Evolutionary conservation across 2,888 invertebrate species (phyloP).

Genomic region (Prosapia bicincta): DNA sequence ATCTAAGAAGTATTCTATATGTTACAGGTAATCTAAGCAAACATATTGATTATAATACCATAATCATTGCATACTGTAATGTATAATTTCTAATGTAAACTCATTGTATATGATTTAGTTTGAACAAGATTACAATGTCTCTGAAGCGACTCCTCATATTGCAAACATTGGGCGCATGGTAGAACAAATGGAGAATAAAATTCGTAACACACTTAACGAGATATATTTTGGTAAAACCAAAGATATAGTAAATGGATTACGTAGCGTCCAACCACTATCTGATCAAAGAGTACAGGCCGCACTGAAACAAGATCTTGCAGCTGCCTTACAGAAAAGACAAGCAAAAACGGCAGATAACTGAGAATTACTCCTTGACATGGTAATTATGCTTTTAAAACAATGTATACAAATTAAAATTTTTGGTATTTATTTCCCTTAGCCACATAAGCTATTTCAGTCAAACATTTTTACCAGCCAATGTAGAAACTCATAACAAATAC

Average conservation of each 20-base stretch:
- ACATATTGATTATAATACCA: too few species aligned
- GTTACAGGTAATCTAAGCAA: too few species aligned
- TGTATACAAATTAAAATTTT: too few species aligned
- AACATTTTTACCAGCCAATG: too few species aligned
- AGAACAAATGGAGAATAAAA: constrained; percentile 99
- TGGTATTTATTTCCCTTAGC: too few species aligned
- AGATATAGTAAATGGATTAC: constrained; percentile 93
- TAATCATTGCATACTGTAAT: too few species aligned
- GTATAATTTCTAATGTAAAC: too few species aligned
- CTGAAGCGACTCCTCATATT: constrained; percentile 94
- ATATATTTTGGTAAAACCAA: constrained; percentile 99
- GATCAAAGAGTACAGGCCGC: constrained; percentile 82
- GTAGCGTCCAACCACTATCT: constrained; percentile 76
- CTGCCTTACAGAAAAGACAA: constrained; percentile 78
- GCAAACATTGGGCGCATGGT: constrained; percentile 98
- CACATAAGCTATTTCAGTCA: too few species aligned
- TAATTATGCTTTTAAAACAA: too few species aligned
- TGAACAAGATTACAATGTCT: constrained; percentile 87
- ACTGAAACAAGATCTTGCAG: constrained; percentile 80
- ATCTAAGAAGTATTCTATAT: too few species aligned
- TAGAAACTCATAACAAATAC: too few species aligned
- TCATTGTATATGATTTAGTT: constrained; percentile 54
- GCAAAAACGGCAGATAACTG: constrained; percentile 51
- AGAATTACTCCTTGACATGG: constrained; percentile 17
- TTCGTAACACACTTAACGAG: constrained; percentile 95